These are phyloP conservation scores for Trachemys scripta DNA, from an alignment of 2,113 vertebrate species.

Conservation along the genomic window DNA sequence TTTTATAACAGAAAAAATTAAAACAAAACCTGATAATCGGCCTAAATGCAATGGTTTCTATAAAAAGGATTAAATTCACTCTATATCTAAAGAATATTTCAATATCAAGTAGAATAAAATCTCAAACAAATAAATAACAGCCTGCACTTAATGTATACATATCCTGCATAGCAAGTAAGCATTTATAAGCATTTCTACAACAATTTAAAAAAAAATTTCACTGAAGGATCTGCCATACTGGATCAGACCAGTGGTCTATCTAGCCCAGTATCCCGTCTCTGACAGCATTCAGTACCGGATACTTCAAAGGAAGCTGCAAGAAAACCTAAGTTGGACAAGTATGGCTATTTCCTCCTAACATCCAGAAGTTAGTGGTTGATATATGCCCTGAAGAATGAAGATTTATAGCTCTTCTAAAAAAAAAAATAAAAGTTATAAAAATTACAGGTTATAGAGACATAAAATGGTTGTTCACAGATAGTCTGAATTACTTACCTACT, in stretches of 20 bases:
- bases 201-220: not conserved
- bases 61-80: not conserved
- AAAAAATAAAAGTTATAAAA: not conserved
- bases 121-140: not conserved
- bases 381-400: not conserved
- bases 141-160: not conserved
- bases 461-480: not conserved
- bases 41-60: not conserved
- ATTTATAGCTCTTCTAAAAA: not conserved
- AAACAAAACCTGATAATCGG: not conserved
- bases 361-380: accelerated
- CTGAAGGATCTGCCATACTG: not conserved
- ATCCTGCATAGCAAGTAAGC: not conserved
- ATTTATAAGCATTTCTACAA: not conserved
- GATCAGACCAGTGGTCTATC: not conserved
- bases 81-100: not conserved
- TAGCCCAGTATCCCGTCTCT: not conserved
- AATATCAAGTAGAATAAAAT: not conserved
- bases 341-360: not conserved
- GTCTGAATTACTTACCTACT: conserved; percentile 84
- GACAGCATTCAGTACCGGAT: not conserved
- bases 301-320: not conserved
- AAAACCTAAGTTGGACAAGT: not conserved
- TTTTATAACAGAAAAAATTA: not conserved
- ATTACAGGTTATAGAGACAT: not conserved